Evolutionary conservation across 1,140 invertebrate species (phyloP).

Genomic region (Cotesia typhae): DNA sequence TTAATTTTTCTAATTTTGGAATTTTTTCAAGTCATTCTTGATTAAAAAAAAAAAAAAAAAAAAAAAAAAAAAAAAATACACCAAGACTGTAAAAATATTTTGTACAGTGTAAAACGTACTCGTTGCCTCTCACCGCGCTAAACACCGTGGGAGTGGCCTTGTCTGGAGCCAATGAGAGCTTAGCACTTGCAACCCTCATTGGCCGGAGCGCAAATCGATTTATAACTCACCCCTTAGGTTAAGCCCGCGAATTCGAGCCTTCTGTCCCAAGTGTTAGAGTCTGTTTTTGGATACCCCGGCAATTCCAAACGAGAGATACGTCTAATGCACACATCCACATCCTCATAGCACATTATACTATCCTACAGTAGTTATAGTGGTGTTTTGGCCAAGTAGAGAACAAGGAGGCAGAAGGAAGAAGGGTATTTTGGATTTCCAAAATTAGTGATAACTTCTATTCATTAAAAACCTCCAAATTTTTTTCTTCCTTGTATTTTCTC

Average conservation of each 20-base stretch:
- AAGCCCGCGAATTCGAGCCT: conserved; percentile 50
- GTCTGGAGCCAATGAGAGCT: conserved; percentile 56
- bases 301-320: conserved; percentile 48
- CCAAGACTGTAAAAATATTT: conserved; percentile 27
- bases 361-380: conserved; percentile 42
- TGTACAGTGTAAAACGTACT: conserved; percentile 51
- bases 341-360: not conserved
- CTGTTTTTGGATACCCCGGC: conserved; percentile 55
- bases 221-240: conserved; percentile 56
- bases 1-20: too few relatives aligned
- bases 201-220: conserved; percentile 63
- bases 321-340: too few relatives aligned
- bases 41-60: too few relatives aligned
- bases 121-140: conserved; percentile 49
- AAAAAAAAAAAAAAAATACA: not conserved
- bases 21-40: too few relatives aligned
- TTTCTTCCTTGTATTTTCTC: too few relatives aligned
- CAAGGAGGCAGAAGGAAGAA: conserved; percentile 6
- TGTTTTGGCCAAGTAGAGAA: conserved; percentile 8
- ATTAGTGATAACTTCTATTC: conserved; percentile 14
- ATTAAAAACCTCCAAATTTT: too few relatives aligned
- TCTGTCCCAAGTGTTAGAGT: conserved; percentile 46
- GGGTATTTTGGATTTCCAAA: conserved; percentile 38
- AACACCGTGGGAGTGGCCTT: conserved; percentile 60
- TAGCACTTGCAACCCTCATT: conserved; percentile 59